Percentiles rank a stretch among this genome's conserved stretches.
phyloP scores from a whole-genome alignment of 2,113 vertebrate genomes.

The Eupsittula cactorum region DNA sequence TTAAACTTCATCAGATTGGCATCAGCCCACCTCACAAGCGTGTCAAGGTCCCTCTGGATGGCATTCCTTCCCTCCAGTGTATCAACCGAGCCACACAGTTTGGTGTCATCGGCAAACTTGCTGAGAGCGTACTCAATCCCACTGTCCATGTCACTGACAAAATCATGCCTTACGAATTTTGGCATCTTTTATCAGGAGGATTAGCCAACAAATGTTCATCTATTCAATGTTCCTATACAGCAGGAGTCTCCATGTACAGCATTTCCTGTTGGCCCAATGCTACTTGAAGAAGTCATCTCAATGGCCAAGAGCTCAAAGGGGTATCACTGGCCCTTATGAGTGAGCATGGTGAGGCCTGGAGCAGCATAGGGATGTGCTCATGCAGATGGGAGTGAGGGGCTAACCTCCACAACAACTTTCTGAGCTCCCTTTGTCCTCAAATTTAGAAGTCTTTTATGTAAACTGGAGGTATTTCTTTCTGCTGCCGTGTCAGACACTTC shows the following conservation, averaged over 20 bases:
- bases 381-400: background rate
- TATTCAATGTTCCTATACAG: background rate
- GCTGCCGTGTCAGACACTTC: background rate
- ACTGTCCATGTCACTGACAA: no score
- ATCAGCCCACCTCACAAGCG: no score
- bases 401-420: background rate
- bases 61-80: no score
- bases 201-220: background rate
- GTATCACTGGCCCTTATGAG: accelerated
- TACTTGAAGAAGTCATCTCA: background rate
- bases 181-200: background rate
- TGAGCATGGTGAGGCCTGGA: accelerated
- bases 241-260: background rate
- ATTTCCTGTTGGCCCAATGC: background rate
- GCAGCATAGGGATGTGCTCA: background rate
- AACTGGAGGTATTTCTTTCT: background rate
- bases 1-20: no score
- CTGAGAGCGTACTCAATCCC: no score
- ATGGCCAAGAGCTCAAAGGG: background rate
- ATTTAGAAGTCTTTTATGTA: background rate
- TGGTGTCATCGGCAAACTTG: no score
- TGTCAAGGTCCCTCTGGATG: no score
- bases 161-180: background rate
- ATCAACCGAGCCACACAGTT: no score
- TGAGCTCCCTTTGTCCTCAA: background rate